Conservation (phyloP, 2,797 vertebrate species). For the Columba guinea region DNA sequence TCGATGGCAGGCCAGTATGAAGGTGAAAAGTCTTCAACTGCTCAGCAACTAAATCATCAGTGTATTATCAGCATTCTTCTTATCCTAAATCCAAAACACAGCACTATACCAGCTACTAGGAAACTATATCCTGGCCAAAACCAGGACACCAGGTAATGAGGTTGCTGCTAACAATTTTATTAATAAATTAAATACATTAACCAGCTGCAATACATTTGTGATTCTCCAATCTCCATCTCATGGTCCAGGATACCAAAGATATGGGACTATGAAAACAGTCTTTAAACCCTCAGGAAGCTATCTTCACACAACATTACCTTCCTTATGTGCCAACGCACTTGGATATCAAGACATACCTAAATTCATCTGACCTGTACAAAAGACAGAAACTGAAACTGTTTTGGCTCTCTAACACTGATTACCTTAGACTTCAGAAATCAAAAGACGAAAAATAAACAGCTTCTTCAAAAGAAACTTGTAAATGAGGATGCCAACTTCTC, state of each 20-base stretch:
- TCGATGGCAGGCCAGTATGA: too few relatives aligned
- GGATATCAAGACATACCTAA: background rate
- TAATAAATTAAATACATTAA: background rate
- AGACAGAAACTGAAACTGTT: background rate
- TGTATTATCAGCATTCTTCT: too few relatives aligned
- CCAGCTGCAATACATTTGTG: background rate
- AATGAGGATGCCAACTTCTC: conserved; percentile 16
- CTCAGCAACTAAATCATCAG: too few relatives aligned
- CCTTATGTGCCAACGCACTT: background rate
- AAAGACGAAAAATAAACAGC: conserved; percentile 19
- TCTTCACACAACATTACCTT: background rate
- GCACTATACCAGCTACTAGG: too few relatives aligned
- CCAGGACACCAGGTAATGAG: background rate
- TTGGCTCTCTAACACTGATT: background rate
- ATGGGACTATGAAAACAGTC: background rate
- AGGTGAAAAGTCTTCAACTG: too few relatives aligned
- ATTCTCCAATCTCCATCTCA: background rate
- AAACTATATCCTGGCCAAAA: too few relatives aligned
- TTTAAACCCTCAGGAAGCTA: background rate
- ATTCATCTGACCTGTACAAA: background rate
- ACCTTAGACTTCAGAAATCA: conserved; percentile 11
- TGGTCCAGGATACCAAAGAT: background rate
- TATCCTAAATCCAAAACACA: too few relatives aligned
- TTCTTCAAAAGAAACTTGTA: conserved; percentile 49
- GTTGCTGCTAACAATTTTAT: background rate